Conservation (phyloP, 2,888 invertebrate genomes). For the Agonopterix alstromeriana region DNA sequence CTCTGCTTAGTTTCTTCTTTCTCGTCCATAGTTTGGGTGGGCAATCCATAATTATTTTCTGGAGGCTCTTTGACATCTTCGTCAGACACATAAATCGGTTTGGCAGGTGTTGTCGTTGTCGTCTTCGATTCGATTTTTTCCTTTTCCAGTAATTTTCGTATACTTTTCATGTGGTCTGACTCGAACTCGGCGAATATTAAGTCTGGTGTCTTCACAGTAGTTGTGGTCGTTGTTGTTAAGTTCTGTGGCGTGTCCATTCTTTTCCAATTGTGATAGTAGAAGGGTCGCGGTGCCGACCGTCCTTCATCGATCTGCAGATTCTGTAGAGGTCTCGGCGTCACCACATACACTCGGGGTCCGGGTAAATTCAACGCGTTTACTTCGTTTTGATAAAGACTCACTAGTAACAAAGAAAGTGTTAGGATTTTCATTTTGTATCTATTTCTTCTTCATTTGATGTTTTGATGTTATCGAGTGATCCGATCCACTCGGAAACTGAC, state of each 20-base stretch:
- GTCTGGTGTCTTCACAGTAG: conserved; percentile 51
- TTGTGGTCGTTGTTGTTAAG: conserved; percentile 23
- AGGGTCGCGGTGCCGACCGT: conserved; percentile 43
- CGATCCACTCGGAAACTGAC: conserved; percentile 36
- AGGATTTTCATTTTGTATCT: conserved; percentile 13
- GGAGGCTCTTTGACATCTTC: conserved; percentile 22
- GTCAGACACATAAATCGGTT: conserved; percentile 54
- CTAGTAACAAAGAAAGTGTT: conserved; percentile 28
- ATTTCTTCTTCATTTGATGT: conserved; percentile 37
- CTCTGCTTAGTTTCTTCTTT: conserved; percentile 18
- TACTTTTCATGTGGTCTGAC: conserved; percentile 47
- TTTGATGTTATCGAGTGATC: conserved; percentile 31
- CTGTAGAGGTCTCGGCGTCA: conserved; percentile 51
- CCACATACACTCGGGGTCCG: conserved; percentile 61
- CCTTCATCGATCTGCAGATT: conserved; percentile 31
- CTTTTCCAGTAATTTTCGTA: conserved; percentile 55
- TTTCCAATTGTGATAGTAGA: conserved; percentile 67
- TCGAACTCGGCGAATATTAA: conserved; percentile 70
- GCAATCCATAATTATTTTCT: conserved; percentile 30
- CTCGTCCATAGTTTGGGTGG: conserved; percentile 13
- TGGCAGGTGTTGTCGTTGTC: conserved; percentile 22
- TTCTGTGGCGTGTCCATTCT: conserved; percentile 55
- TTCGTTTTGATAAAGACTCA: conserved; percentile 30
- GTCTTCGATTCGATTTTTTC: conserved; percentile 37
- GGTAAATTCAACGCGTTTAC: conserved; percentile 38